These are phyloP conservation scores for Hydrotaea cyrtoneurina DNA, from an alignment of 2,888 invertebrate genomes.

Conservation along the genomic window DNA sequence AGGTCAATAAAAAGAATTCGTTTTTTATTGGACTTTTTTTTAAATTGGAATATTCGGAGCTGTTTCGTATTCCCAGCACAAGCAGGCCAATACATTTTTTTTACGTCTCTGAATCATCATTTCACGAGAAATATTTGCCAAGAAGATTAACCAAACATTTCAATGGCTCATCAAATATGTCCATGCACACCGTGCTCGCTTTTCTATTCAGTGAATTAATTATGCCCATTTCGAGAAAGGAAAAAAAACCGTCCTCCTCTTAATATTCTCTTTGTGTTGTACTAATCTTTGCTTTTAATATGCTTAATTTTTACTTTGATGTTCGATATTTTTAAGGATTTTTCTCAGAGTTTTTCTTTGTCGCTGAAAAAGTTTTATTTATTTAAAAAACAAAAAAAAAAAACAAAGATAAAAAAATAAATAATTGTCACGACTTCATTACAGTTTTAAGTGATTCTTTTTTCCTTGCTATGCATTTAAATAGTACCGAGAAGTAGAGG, in stretches of 20 bases:
- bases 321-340: constrained; percentile 50
- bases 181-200: background rate
- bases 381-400: constrained; percentile 51
- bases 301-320: constrained; percentile 65
- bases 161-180: background rate
- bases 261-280: constrained; percentile 32
- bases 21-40: too few species aligned
- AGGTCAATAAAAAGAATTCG: too few species aligned
- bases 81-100: too few species aligned
- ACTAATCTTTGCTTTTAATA: constrained; percentile 64
- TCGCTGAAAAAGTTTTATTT: constrained; percentile 55
- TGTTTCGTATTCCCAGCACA: too few species aligned
- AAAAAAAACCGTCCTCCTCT: background rate
- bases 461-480: constrained; percentile 11
- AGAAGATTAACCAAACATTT: background rate
- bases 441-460: background rate
- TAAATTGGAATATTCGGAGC: too few species aligned
- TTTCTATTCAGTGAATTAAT: constrained; percentile 39
- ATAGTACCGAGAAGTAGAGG: constrained; percentile 22
- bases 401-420: constrained; percentile 21
- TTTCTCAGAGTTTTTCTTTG: constrained; percentile 16
- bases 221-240: constrained; percentile 16
- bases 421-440: constrained; percentile 14
- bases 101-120: background rate
- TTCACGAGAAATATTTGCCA: background rate